Base-by-base conservation (phyloP, 1,140 invertebrate genomes). In the Leptopilina boulardi region DNA sequence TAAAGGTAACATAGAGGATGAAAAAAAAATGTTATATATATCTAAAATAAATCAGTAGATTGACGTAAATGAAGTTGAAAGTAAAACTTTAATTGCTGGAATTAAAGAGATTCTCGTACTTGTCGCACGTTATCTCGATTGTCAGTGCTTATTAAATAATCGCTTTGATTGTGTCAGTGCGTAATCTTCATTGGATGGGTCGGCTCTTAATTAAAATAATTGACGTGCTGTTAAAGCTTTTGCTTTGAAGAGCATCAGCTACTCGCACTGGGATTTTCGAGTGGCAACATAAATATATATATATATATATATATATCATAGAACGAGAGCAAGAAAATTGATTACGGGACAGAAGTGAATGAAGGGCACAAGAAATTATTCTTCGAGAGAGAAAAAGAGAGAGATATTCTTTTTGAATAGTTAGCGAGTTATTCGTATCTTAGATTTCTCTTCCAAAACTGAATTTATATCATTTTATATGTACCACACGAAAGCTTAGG, bases 71-170 rank as follows among this genome's bases (percentile, higher is more conserved):
- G 2, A 10, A 13, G 2, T 23, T 56, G 54, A 11, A 23, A 11
- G 21, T 59, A 11, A 30, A 26, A 26, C 56, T 23, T 26, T 13
- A 30, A 59, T 59, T 59, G 21, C 21, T 26, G 21, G 11, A 59
- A 59, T 30, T 13, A 59, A 59, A 26, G 56, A 59, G 56, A 71
- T 71, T 54, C 74, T 23, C 51, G 2, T 34, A 42, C 56, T 34
- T 21, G 26, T 59, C 54, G n/a, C n/a, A 59, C 21, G 56, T 26
- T 26, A 59, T 59, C 56, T 26, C 19, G 13, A 59, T 9, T 26
- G 21, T 13, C 21, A 59, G 21, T 74, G 21, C 80, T 83, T 80
- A 80, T 83, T 84, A 70, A 84, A 83, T 82, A 81, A 85, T 79
- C 75, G 75, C 74, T 71, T 81, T 77, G 77, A 75, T 79, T 78